These are phyloP conservation scores for Branchipolynoe longqiensis DNA, from an alignment of 2,888 invertebrate genomes.

Conservation along the genomic window DNA sequence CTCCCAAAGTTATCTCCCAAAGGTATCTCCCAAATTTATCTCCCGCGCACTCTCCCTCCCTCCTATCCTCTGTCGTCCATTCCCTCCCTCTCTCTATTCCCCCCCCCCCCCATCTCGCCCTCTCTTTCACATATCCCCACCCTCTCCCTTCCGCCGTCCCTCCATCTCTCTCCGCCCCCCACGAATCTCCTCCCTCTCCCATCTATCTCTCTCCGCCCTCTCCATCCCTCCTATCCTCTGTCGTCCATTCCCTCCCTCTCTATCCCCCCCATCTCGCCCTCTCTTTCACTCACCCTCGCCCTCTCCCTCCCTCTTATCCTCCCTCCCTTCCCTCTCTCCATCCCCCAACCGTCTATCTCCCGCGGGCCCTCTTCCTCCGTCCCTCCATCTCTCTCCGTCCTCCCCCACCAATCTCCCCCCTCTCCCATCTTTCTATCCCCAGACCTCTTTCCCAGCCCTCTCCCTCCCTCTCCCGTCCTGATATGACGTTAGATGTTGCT, in stretches of 20 bases:
- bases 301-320: not conserved
- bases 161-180: not conserved
- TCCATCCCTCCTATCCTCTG: not conserved
- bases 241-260: not conserved
- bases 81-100: not conserved
- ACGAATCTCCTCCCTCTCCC: not conserved
- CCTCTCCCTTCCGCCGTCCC: not conserved
- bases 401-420: not conserved
- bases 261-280: not conserved
- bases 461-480: not conserved
- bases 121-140: not conserved
- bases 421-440: too few relatives aligned
- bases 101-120: not conserved
- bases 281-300: not conserved
- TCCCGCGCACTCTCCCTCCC: not conserved
- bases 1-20: not conserved
- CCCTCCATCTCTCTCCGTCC: not conserved
- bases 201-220: not conserved
- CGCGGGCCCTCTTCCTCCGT: not conserved
- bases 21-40: not conserved
- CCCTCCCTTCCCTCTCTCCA: not conserved
- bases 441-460: too few relatives aligned
- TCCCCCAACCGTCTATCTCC: not conserved
- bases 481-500: too few relatives aligned
- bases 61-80: not conserved